These are phyloP conservation scores for Coenonympha arcania DNA, from an alignment of 2,888 invertebrate genomes.

Conservation along the genomic window DNA sequence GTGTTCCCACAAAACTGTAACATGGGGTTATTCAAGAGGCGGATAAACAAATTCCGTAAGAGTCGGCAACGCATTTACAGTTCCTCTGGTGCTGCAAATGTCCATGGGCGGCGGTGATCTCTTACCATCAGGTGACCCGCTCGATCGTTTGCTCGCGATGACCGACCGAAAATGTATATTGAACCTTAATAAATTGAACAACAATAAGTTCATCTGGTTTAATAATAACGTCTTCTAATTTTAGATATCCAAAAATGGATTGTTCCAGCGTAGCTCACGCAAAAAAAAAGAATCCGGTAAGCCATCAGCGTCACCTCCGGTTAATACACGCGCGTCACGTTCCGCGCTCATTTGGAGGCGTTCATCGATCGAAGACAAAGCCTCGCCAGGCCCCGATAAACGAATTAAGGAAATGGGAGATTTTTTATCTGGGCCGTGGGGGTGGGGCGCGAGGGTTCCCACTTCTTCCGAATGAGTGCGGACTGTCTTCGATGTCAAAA, in stretches of 20 bases:
- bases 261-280: slow-evolving; percentile 6
- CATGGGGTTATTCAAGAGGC: no score
- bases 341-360: slow-evolving; percentile 67
- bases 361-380: slow-evolving; percentile 74
- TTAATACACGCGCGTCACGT: slow-evolving; percentile 71
- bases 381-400: slow-evolving; percentile 70
- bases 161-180: no score
- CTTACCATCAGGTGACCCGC: no score
- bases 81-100: no score
- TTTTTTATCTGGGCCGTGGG: slow-evolving; percentile 71
- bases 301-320: slow-evolving; percentile 60
- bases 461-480: neutral
- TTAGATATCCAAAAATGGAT: neutral
- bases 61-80: no score
- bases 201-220: neutral
- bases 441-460: slow-evolving; percentile 24
- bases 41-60: no score
- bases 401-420: slow-evolving; percentile 75
- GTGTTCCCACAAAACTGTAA: no score
- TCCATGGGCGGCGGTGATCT: no score
- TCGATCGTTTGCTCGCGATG: no score
- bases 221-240: neutral
- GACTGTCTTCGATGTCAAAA: no score
- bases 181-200: neutral
- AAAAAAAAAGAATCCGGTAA: slow-evolving; percentile 28